These are phyloP conservation scores for Chrysemys picta DNA, from an alignment of 2,113 vertebrate genomes.

Conservation along the genomic window DNA sequence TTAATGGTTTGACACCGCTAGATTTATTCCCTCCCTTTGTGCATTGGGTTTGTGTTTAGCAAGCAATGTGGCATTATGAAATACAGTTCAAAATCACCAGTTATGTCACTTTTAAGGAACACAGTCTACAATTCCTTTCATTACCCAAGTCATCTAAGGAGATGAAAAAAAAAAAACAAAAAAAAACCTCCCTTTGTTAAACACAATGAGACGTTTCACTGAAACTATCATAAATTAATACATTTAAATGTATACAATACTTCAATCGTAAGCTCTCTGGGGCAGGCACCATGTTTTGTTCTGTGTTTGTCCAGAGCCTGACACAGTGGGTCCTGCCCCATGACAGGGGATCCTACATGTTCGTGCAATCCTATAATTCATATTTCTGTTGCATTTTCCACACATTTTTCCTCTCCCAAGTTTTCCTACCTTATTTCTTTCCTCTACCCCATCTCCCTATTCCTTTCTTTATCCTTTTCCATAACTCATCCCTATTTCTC, in stretches of 20 bases:
- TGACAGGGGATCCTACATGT: neutral
- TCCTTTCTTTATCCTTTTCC: neutral
- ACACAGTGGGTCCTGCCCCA: neutral
- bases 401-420: neutral
- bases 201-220: neutral
- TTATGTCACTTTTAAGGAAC: neutral
- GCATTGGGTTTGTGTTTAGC: neutral
- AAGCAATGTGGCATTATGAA: neutral
- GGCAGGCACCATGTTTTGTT: neutral
- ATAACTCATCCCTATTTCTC: neutral
- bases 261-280: neutral
- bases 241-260: accelerated
- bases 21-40: neutral
- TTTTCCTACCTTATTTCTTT: neutral
- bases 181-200: neutral
- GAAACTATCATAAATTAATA: neutral
- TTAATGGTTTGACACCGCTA: too few species aligned
- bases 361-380: neutral
- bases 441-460: neutral
- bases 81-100: neutral
- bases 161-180: neutral
- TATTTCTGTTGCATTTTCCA: neutral
- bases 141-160: neutral
- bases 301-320: neutral
- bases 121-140: neutral